Evolutionary conservation across 2,797 vertebrate species (phyloP).

Genomic region (Lateolabrax maculatus): DNA sequence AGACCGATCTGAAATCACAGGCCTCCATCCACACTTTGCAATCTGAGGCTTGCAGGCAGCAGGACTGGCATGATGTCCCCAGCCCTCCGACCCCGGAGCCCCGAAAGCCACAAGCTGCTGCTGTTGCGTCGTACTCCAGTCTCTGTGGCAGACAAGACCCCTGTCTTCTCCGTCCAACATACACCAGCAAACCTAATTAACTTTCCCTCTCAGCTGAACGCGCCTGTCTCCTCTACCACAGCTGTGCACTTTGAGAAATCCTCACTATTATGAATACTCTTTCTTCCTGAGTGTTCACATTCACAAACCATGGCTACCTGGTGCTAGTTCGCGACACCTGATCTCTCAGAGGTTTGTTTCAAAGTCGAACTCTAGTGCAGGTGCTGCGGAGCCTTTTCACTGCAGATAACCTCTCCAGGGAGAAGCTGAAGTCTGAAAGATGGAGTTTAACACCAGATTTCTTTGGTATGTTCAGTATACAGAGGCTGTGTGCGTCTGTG

Average conservation of each 20-base stretch:
- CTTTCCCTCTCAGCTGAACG: slow-evolving; percentile 43
- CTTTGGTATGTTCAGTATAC: slow-evolving; percentile 35
- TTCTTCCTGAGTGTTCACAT: slow-evolving; percentile 23
- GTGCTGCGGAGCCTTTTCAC: slow-evolving; percentile 42
- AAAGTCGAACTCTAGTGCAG: slow-evolving; percentile 42
- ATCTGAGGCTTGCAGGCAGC: slow-evolving; percentile 78
- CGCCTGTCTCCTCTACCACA: slow-evolving; percentile 36
- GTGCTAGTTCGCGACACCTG: slow-evolving; percentile 31
- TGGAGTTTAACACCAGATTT: slow-evolving; percentile 36
- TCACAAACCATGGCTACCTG: slow-evolving; percentile 4
- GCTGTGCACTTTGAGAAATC: slow-evolving; percentile 47
- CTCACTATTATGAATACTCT: slow-evolving; percentile 44
- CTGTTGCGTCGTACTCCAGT: slow-evolving; percentile 29
- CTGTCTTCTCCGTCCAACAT: slow-evolving; percentile 67
- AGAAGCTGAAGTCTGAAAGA: slow-evolving; percentile 41
- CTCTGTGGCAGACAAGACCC: slow-evolving; percentile 58
- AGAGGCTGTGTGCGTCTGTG: slow-evolving; percentile 9
- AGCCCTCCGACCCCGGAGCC: slow-evolving; percentile 46
- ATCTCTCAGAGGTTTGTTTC: slow-evolving; percentile 47
- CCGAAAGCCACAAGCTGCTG: slow-evolving; percentile 59
- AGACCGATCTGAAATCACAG: slow-evolving; percentile 71
- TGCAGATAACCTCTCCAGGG: slow-evolving; percentile 52
- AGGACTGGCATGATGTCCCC: slow-evolving; percentile 69
- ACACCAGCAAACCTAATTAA: slow-evolving; percentile 74
- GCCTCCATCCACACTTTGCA: slow-evolving; percentile 64